These are phyloP conservation scores for Embiotoca jacksoni DNA, from an alignment of 2,113 vertebrate genomes.

Conservation along the genomic window DNA sequence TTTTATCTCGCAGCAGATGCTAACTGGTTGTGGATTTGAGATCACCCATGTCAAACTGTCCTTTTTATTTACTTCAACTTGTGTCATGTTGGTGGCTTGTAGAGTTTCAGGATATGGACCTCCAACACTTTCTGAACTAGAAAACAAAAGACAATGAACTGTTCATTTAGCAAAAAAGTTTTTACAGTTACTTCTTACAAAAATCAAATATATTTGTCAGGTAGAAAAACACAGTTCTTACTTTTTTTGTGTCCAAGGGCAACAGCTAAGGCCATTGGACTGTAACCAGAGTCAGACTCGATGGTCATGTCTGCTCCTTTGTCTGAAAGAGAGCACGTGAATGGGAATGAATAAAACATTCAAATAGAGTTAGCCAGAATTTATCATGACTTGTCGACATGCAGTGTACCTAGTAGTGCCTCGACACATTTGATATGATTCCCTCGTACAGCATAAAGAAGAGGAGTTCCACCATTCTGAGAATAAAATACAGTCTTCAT, in stretches of 20 bases:
- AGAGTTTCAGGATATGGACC: slow-evolving; percentile 88
- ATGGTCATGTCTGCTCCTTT: slow-evolving; percentile 93
- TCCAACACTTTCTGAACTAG: slow-evolving; percentile 91
- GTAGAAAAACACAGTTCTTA: slow-evolving; percentile 48
- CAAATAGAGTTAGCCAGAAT: not conserved
- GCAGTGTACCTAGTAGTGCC: slow-evolving; percentile 88
- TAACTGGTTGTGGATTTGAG: not conserved
- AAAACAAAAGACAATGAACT: slow-evolving; percentile 12
- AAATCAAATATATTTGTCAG: not conserved
- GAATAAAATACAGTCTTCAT: slow-evolving; percentile 3
- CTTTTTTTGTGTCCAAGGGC: slow-evolving; percentile 94
- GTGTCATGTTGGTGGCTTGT: slow-evolving; percentile 70
- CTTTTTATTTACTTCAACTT: not conserved
- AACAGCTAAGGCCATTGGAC: slow-evolving; percentile 94
- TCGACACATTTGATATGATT: slow-evolving; percentile 95
- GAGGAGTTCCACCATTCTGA: slow-evolving; percentile 95
- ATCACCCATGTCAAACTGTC: not conserved
- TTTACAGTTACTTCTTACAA: not conserved
- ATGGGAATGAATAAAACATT: not conserved
- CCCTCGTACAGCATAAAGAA: slow-evolving; percentile 95
- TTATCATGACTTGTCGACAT: not conserved
- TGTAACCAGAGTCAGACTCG: slow-evolving; percentile 96
- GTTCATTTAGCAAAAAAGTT: not conserved
- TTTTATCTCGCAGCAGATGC: not conserved
- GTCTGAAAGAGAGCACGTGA: slow-evolving; percentile 34